Percentiles rank a stretch among this genome's conserved stretches.
These are phyloP conservation scores for Schlechtendalia chinensis DNA, from an alignment of 1,140 invertebrate species.

Conservation along the genomic window DNA sequence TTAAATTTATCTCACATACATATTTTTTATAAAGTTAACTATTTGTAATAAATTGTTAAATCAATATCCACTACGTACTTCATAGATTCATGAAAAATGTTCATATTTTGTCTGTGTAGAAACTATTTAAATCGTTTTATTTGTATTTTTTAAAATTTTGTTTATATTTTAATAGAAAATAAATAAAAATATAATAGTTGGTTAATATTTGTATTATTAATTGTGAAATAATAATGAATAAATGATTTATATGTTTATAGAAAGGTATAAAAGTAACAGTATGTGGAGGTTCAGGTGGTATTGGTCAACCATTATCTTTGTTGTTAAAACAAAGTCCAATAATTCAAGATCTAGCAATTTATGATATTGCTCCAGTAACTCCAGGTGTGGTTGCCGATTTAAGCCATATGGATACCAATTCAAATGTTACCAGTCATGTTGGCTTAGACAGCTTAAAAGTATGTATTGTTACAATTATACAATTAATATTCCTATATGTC, in stretches of 20 bases:
- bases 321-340: slow-evolving; percentile 89
- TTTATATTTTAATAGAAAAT: no score
- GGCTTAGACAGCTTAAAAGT: slow-evolving; percentile 75
- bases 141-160: no score
- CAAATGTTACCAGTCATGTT: slow-evolving; percentile 78
- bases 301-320: slow-evolving; percentile 95
- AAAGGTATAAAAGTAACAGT: slow-evolving; percentile 80
- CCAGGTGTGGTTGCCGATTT: slow-evolving; percentile 97
- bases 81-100: no score
- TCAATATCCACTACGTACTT: no score
- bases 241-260: slow-evolving; percentile 46
- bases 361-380: slow-evolving; percentile 90
- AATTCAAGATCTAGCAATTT: slow-evolving; percentile 80
- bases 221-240: not conserved
- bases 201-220: not conserved
- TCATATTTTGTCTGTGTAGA: no score
- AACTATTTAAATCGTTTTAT: no score
- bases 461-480: slow-evolving; percentile 3
- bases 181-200: no score
- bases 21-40: no score
- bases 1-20: no score
- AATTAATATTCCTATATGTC: no score
- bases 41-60: no score
- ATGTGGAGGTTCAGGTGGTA: slow-evolving; percentile 93
- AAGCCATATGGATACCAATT: slow-evolving; percentile 90